phyloP scores from a whole-genome alignment of 2,888 invertebrate genomes.

The Drosophila gaucha region DNA sequence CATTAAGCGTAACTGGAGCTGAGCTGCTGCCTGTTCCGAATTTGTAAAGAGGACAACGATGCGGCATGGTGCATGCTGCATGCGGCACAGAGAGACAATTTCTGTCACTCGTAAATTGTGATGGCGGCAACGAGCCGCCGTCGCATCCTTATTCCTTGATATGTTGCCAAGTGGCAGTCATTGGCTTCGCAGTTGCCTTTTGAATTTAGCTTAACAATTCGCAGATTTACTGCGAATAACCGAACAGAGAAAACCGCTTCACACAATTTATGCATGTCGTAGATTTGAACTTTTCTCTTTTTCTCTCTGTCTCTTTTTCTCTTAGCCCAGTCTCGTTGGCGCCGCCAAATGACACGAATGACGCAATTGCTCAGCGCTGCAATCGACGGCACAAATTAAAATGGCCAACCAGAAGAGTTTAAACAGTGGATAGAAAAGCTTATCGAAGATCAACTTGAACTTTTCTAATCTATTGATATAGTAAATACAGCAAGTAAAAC shows the following conservation, averaged over 20 bases:
- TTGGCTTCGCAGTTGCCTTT: conserved; percentile 65
- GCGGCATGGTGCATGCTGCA: conserved; percentile 9
- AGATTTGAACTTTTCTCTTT: conserved; percentile 40
- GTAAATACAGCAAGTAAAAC: no score
- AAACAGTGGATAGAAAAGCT: neutral
- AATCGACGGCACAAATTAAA: conserved; percentile 26
- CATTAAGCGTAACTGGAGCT: conserved; percentile 55
- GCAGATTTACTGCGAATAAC: conserved; percentile 63
- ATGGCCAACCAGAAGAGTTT: neutral
- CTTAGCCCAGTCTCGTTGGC: conserved; percentile 47
- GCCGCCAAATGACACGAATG: conserved; percentile 54
- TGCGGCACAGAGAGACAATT: conserved; percentile 53
- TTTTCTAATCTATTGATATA: no score
- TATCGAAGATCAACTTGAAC: neutral
- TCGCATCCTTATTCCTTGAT: conserved; percentile 62
- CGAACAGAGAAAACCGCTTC: conserved; percentile 55
- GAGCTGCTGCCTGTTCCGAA: conserved; percentile 37
- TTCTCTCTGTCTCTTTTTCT: neutral
- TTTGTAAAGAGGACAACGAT: conserved; percentile 11
- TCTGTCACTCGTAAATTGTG: conserved; percentile 77
- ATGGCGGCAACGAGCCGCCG: conserved; percentile 77
- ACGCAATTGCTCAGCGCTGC: conserved; percentile 40
- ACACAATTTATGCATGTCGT: conserved; percentile 67
- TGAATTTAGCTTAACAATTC: conserved; percentile 68
- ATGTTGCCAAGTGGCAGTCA: conserved; percentile 76